Percentiles rank a stretch among this genome's conserved stretches.
phyloP scores from a whole-genome alignment of 2,888 invertebrate species.

The Hyalella azteca region DNA sequence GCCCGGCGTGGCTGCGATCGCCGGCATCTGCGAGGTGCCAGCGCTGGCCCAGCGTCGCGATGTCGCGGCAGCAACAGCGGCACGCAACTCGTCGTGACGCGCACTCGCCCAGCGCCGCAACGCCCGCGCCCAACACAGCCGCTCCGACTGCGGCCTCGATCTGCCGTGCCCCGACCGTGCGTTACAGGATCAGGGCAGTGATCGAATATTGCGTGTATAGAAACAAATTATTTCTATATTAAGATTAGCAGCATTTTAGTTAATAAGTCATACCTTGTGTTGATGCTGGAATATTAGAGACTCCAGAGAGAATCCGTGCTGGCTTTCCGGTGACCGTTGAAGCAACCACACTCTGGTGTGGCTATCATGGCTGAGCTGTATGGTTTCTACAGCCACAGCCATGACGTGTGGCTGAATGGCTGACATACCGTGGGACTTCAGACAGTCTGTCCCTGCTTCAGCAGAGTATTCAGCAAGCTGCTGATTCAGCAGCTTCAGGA shows the following conservation, averaged over 20 bases:
- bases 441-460: too few relatives aligned
- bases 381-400: too few relatives aligned
- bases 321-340: background rate
- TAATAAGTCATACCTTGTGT: background rate
- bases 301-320: background rate
- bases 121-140: background rate
- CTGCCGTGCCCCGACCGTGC: background rate
- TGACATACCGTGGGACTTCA: too few relatives aligned
- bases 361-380: too few relatives aligned
- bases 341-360: constrained; percentile 4
- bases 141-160: background rate
- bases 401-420: too few relatives aligned
- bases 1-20: background rate
- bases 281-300: background rate
- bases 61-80: constrained; percentile 23
- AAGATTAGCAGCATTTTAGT: background rate
- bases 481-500: too few relatives aligned
- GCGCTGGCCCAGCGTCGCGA: background rate
- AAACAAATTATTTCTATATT: background rate
- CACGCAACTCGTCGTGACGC: background rate
- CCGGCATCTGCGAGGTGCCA: constrained; percentile 7
- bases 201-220: too few relatives aligned
- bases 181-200: too few relatives aligned
- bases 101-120: background rate
- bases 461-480: too few relatives aligned